Percentiles rank a stretch among this genome's conserved stretches.
These are phyloP conservation scores for Zaprionus africanus DNA, from an alignment of 1,140 invertebrate genomes.

Conservation along the genomic window DNA sequence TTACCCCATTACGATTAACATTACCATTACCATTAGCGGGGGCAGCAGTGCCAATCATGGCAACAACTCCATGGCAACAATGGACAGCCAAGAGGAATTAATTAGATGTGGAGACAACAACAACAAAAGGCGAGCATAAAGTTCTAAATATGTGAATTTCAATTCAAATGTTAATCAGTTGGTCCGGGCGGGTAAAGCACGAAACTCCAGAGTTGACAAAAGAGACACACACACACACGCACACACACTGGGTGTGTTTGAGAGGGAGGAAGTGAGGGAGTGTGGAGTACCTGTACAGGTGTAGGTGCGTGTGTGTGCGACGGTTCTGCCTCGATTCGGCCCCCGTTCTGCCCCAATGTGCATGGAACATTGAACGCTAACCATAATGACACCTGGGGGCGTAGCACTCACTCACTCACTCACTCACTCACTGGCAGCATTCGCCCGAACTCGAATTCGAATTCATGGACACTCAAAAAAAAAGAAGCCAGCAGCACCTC, in stretches of 20 bases:
- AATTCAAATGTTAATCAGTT: constrained; percentile 83
- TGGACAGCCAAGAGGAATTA: constrained; percentile 69
- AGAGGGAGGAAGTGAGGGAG: not conserved
- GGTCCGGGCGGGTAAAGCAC: constrained; percentile 41
- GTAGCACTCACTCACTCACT: constrained; percentile 37
- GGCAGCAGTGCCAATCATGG: constrained; percentile 54
- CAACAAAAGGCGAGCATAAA: constrained; percentile 57
- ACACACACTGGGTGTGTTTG: constrained; percentile 39
- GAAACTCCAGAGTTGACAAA: constrained; percentile 68
- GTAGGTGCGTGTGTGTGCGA: constrained; percentile 39
- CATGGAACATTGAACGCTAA: constrained; percentile 56
- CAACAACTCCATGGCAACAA: constrained; percentile 69
- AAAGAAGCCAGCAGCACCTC: not conserved
- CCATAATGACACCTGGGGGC: constrained; percentile 74
- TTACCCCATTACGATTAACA: constrained; percentile 62
- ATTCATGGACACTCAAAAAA: constrained; percentile 68
- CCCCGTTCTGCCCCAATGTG: constrained; percentile 73
- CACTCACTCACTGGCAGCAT: constrained; percentile 3
- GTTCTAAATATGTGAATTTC: constrained; percentile 77
- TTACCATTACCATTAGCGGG: constrained; percentile 67
- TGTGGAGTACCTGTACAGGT: constrained; percentile 19
- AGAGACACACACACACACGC: constrained; percentile 34
- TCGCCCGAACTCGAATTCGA: constrained; percentile 14
- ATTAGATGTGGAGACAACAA: constrained; percentile 82
- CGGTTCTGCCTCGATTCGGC: constrained; percentile 54